phyloP scores from a whole-genome alignment of 64 coral and sea anemone species.

The Acropora yongei region DNA sequence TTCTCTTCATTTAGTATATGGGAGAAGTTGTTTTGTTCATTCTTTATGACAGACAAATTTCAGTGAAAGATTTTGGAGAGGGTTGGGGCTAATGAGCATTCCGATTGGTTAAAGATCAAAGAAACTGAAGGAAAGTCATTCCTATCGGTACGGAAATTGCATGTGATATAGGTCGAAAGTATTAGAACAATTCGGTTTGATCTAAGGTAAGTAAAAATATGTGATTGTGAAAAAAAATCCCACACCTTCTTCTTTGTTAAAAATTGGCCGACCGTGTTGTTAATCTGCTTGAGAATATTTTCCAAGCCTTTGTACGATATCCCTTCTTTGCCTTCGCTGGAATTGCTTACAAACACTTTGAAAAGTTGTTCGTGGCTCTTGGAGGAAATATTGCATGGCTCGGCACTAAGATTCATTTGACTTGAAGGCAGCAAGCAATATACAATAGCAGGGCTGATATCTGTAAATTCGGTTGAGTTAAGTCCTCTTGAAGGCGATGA shows the following conservation, averaged over 20 bases:
- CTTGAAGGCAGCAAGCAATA: conserved; percentile 16
- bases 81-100: too few species aligned
- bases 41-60: too few species aligned
- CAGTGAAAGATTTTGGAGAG: too few species aligned
- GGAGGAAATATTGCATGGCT: not conserved
- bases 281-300: not conserved
- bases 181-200: too few species aligned
- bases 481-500: not conserved
- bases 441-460: conserved; percentile 5
- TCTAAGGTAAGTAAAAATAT: too few species aligned
- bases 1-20: too few species aligned
- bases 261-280: conserved; percentile 12
- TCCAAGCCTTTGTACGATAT: conserved; percentile 9
- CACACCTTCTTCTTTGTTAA: conserved; percentile 25
- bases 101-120: too few species aligned
- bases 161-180: too few species aligned
- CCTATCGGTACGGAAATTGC: too few species aligned
- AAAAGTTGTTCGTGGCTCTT: conserved; percentile 29
- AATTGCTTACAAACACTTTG: conserved; percentile 17
- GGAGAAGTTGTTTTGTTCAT: too few species aligned
- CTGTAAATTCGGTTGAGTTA: conserved; percentile 3
- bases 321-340: conserved; percentile 2
- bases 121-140: too few species aligned
- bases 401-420: conserved; percentile 8
- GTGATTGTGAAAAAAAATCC: too few species aligned